Base-by-base conservation (phyloP, 2,888 invertebrate species). In the Ectobius pallidus region DNA sequence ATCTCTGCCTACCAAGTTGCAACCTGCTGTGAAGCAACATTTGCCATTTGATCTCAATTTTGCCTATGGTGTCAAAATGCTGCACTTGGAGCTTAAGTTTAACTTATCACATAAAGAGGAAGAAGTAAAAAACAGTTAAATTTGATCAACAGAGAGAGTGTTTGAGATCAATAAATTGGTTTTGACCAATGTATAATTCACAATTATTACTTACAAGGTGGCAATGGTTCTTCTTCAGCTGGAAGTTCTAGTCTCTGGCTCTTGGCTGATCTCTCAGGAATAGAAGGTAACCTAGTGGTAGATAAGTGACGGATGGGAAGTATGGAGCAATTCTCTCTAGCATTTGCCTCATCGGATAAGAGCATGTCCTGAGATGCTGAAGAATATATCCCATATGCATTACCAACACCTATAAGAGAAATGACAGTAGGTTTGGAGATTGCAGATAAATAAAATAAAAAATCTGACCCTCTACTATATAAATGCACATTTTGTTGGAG, bases 141-240 rank as follows among this genome's bases (percentile, higher is more conserved):
- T 32, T 27, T 34, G 34, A 32, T 27, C 11, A 2, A 3, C 7
- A 61, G n/a, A n/a, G n/a, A n/a, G n/a, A n/a, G n/a, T n/a, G n/a
- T n/a, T n/a, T n/a, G n/a, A n/a, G n/a, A n/a, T n/a, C n/a, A n/a
- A n/a, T n/a, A n/a, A n/a, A n/a, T n/a, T n/a, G n/a, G n/a, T n/a
- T n/a, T n/a, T n/a, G n/a, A n/a, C n/a, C n/a, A n/a, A n/a, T n/a
- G n/a, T n/a, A n/a, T n/a, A n/a, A n/a, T n/a, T n/a, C n/a, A n/a
- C n/a, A n/a, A n/a, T n/a, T n/a, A n/a, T n/a, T n/a, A n/a, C 87
- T 86, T 85, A 94, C 94, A 93, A 79, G 93, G 91, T 61, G 96
- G 97, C 76, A 97, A 84, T 16, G 95, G 93, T 80, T 94, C 94
- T 78, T 94, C 94, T 72, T 79, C 86, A 75, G 80, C 83, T 79